phyloP scores from a whole-genome alignment of 2,888 invertebrate genomes.

The Odontocolon sp. region DNA sequence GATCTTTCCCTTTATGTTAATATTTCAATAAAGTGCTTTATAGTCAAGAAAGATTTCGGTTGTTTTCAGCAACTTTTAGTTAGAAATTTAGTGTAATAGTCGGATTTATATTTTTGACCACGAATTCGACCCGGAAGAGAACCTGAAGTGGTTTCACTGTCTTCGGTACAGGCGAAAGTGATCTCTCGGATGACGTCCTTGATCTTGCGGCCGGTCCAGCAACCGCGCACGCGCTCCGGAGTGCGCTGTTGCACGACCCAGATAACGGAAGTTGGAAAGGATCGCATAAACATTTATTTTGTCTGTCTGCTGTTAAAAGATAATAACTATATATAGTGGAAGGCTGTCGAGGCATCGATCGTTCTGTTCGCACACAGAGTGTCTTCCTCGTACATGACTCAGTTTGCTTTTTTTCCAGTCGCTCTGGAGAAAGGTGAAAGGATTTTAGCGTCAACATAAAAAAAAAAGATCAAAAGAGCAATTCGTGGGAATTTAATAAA shows the following conservation, averaged over 20 bases:
- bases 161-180: constrained; percentile 66
- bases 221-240: constrained; percentile 4
- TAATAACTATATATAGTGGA: background rate
- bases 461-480: background rate
- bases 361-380: background rate
- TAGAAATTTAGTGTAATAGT: too few relatives aligned
- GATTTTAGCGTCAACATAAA: background rate
- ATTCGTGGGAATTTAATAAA: background rate
- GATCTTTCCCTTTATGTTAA: too few relatives aligned
- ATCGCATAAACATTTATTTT: background rate
- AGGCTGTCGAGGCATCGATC: constrained; percentile 3
- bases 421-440: constrained; percentile 50
- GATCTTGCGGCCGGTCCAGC: constrained; percentile 66
- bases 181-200: constrained; percentile 66
- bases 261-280: constrained; percentile 54
- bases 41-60: too few relatives aligned
- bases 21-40: too few relatives aligned
- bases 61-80: too few relatives aligned
- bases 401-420: background rate
- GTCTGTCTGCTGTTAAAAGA: background rate
- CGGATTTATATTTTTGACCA: too few relatives aligned
- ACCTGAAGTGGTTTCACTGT: background rate
- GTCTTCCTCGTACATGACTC: constrained; percentile 7
- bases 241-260: constrained; percentile 52
- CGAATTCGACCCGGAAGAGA: too few relatives aligned